Evolutionary conservation across 2,113 vertebrate species (phyloP).

Genomic region (Tauraco erythrolophus): DNA sequence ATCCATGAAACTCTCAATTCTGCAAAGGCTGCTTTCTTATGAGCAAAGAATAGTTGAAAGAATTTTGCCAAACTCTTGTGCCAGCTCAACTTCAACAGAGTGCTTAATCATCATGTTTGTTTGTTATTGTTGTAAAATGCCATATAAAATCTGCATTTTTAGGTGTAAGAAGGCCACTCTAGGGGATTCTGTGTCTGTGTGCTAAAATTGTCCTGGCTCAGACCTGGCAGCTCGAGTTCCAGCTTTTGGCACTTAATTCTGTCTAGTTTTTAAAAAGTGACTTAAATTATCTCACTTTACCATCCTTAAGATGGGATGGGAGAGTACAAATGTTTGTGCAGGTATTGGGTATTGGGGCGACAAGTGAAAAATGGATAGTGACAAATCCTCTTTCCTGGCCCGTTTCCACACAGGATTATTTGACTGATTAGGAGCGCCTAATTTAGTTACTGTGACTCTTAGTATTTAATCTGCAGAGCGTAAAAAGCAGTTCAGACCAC

Average conservation of each 20-base stretch:
- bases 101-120: slow-evolving; percentile 20
- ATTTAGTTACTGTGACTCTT: slow-evolving; percentile 3
- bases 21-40: not conserved
- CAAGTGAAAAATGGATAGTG: not conserved
- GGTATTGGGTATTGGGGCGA: not conserved
- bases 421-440: not conserved
- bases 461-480: slow-evolving; percentile 12
- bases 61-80: not conserved
- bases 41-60: not conserved
- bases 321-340: not conserved
- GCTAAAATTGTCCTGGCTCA: slow-evolving; percentile 40
- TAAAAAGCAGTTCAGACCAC: not conserved
- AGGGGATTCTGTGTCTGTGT: not conserved
- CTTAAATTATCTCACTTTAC: not conserved
- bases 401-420: slow-evolving; percentile 50
- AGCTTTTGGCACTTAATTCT: slow-evolving; percentile 31
- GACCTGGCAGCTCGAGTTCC: not conserved
- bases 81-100: not conserved
- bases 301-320: not conserved
- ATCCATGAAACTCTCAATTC: not conserved
- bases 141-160: not conserved
- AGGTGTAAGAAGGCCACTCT: not conserved
- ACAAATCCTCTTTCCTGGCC: slow-evolving; percentile 60
- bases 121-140: slow-evolving; percentile 42
- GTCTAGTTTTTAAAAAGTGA: slow-evolving; percentile 19